phyloP scores from a whole-genome alignment of 2,113 vertebrate species.

The Plotosus lineatus region DNA sequence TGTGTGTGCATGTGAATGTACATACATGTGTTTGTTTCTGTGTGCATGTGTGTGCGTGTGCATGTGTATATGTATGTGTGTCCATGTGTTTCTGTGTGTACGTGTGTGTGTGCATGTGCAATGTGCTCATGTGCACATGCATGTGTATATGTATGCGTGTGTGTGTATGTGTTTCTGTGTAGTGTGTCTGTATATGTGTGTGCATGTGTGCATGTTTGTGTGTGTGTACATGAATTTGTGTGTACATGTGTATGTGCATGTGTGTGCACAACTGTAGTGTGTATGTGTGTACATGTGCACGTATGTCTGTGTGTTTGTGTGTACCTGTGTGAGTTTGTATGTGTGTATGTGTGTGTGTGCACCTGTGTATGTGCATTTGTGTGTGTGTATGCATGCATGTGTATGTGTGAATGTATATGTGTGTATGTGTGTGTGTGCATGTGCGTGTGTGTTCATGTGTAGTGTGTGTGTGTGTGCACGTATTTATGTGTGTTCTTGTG shows the following conservation, averaged over 20 bases:
- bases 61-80: too few relatives aligned
- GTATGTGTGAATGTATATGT: too few relatives aligned
- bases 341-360: background rate
- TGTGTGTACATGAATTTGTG: background rate
- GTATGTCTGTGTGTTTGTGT: background rate
- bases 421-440: too few relatives aligned
- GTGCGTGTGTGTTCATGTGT: too few relatives aligned
- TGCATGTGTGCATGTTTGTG: background rate
- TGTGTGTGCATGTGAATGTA: conserved; percentile 6
- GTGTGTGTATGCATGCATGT: too few relatives aligned
- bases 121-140: too few relatives aligned
- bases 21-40: background rate
- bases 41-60: background rate
- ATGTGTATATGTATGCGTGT: too few relatives aligned
- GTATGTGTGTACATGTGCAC: background rate
- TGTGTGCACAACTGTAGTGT: background rate
- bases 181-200: too few relatives aligned
- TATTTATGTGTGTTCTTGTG: background rate
- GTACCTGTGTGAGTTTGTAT: background rate
- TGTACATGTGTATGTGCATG: background rate
- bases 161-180: background rate
- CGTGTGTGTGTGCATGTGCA: too few relatives aligned
- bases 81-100: too few relatives aligned
- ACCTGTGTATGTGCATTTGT: background rate
- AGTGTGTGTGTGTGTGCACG: too few relatives aligned